Base-by-base conservation (phyloP, 2,113 vertebrate species). In the Pseudorasbora parva region DNA sequence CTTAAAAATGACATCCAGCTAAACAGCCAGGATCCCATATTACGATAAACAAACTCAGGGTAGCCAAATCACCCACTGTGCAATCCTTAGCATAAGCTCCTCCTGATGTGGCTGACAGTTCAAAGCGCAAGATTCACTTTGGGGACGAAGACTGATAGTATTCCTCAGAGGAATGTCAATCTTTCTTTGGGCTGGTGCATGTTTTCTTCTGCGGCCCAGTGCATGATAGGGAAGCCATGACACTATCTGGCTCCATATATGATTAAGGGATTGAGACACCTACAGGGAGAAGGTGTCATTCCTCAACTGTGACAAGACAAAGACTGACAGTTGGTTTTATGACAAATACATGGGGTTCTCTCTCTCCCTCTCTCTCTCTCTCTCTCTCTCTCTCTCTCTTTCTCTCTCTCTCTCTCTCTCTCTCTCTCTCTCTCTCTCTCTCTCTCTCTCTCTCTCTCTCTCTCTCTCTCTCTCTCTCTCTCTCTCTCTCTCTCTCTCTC, bases 211-310 rank as follows among this genome's bases (percentile, higher is more conserved):
- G 60, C 3, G 43, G 25, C 78, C 78, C 54, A 57, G 33, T 23
- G 74, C 59, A 19, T 82, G 84, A 85, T 82, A 57, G 73, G 79
- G 43, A 59, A 74, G 69, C 78, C 57, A 62, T 85, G 84, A 85
- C 84, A 85, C 69, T 81, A 81, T 85, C 84, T 54, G 78, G 30
- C 69, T 79, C 69, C 62, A 68, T 84, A 66, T 78, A 68, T 84
- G 82, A 84, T 84, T 60, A 84, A 78, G 74, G 82, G 74, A 68
- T 84, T 57, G 76, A 84, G 82, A 77, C 74, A 69, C 82, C 74
- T 68, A 68, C 64, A 23, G 74, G 82, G 73, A 41, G 47, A 62
- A 66, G 56, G 33, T 77, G 78, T 75, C 71, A 81, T 76, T 73
- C 33, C 21, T 69, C 57, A 23, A 27, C 30, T 23, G 73, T 78